These are phyloP conservation scores for Agrotis segetum DNA, from an alignment of 2,888 invertebrate genomes.

Conservation along the genomic window DNA sequence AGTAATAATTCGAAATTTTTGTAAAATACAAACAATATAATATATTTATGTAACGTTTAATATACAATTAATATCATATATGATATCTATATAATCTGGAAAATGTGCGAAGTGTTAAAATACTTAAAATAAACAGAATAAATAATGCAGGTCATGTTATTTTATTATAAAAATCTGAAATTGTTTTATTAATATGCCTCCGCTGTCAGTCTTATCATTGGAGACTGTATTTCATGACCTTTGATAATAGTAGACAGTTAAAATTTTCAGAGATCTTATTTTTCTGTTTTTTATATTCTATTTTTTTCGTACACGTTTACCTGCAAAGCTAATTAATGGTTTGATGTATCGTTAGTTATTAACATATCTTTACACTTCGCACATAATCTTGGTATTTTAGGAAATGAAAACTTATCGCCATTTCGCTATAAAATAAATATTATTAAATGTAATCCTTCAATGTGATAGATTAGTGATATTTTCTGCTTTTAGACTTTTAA, in stretches of 20 bases:
- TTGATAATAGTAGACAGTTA: too few species aligned
- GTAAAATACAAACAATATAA: slow-evolving; percentile 73
- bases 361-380: slow-evolving; percentile 10
- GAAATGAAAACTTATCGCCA: slow-evolving; percentile 29
- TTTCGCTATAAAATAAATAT: slow-evolving; percentile 22
- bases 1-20: slow-evolving; percentile 83
- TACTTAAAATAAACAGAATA: not conserved
- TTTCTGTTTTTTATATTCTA: too few species aligned
- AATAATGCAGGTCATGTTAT: not conserved
- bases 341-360: not conserved
- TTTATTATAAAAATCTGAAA: not conserved
- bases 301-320: too few species aligned
- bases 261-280: too few species aligned
- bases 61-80: slow-evolving; percentile 54
- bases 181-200: not conserved
- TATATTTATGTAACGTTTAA: slow-evolving; percentile 63
- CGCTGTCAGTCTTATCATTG: too few species aligned
- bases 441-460: slow-evolving; percentile 49
- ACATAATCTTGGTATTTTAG: slow-evolving; percentile 32
- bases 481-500: slow-evolving; percentile 59
- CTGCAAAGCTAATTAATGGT: too few species aligned
- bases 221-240: too few species aligned
- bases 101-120: slow-evolving; percentile 24
- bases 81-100: slow-evolving; percentile 29
- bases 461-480: slow-evolving; percentile 69